A percentile compares a stretch with the other conserved stretches of the same genome.
Conservation (phyloP, 2,888 invertebrate genomes). For the Eupithecia vulgata region DNA sequence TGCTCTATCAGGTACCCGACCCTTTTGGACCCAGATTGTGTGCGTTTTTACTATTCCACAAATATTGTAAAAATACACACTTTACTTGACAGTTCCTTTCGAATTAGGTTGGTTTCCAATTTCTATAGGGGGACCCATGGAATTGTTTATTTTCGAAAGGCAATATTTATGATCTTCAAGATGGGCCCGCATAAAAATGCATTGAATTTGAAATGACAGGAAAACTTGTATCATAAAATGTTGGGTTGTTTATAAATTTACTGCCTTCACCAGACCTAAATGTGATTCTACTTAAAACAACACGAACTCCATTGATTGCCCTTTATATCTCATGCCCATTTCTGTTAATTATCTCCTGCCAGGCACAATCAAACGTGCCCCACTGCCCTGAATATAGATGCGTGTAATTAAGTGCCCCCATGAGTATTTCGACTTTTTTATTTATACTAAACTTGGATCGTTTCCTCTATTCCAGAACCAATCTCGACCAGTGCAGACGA, state of each 20-base stretch:
- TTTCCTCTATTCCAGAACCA: conserved; percentile 77
- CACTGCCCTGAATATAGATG: conserved; percentile 5
- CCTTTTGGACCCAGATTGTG: conserved; percentile 63
- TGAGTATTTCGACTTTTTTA: neutral
- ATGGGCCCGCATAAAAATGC: conserved; percentile 15
- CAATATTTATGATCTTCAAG: conserved; percentile 12
- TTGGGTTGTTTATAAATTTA: conserved; percentile 2
- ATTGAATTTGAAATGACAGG: conserved; percentile 17
- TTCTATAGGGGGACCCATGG: conserved; percentile 33
- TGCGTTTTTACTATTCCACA: conserved; percentile 58
- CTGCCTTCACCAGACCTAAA: neutral
- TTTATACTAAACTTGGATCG: conserved; percentile 33
- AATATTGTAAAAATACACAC: conserved; percentile 47
- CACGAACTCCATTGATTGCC: neutral
- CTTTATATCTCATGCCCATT: neutral
- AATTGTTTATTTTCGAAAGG: conserved; percentile 41
- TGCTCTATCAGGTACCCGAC: conserved; percentile 74
- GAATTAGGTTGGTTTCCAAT: conserved; percentile 44
- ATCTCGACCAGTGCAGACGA: conserved; percentile 81
- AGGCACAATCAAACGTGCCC: conserved; percentile 5
- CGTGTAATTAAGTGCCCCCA: neutral
- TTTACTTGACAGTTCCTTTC: conserved; percentile 43
- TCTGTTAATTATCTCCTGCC: conserved; percentile 7
- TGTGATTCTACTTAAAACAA: neutral
- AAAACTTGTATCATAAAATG: conserved; percentile 7